Base-by-base conservation (phyloP, 2,888 invertebrate species). In the Mimumesa dahlbomi region DNA sequence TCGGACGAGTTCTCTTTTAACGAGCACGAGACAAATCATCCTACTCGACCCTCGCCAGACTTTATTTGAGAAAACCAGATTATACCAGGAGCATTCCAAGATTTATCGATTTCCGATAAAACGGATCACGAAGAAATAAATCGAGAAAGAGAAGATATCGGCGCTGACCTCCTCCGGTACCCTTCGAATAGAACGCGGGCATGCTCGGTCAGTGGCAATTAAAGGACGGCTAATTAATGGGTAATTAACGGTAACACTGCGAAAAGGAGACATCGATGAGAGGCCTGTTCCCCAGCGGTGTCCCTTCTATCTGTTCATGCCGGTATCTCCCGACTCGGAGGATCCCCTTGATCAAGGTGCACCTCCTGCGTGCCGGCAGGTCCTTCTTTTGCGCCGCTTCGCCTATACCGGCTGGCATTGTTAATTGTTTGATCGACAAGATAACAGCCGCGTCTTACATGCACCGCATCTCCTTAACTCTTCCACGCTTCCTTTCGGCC, bases 381-480 rank as follows among this genome's bases (percentile, higher is more conserved):
- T 63, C 61, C 71, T 73, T 67, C 75, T 66, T 68, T 65, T 57
- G 59, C 42, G 72, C 72, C 76, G 73, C 74, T 67, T 64, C 63
- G 67, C 64, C 64, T 63, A 64, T 67, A 59, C 74, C 42, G 61
- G 50, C 71, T 82, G 85, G 88, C 85, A 88, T 89, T 88, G 88
- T 88, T 89, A 89, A 89, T 89, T 88, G 88, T 89, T 88, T 88
- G 89, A 89, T 88, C 88, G 86, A 89, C 88, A 89, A 89, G 89
- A 89, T 89, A 87, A 88, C 86, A 84, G 82, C 45, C 84, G 84
- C 87, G 85, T 89, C 87, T 84, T 86, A 88, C 88, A 88, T 88
- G 85, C 84, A 82, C 84, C 82, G 82, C 81, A 77, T 85, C 84
- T 82, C 74, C 81, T 80, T 73, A 73, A 79, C 58, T 74, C 70